Evolutionary conservation across 2,113 vertebrate species (phyloP).

Genomic region (Butastur rufipennis): DNA sequence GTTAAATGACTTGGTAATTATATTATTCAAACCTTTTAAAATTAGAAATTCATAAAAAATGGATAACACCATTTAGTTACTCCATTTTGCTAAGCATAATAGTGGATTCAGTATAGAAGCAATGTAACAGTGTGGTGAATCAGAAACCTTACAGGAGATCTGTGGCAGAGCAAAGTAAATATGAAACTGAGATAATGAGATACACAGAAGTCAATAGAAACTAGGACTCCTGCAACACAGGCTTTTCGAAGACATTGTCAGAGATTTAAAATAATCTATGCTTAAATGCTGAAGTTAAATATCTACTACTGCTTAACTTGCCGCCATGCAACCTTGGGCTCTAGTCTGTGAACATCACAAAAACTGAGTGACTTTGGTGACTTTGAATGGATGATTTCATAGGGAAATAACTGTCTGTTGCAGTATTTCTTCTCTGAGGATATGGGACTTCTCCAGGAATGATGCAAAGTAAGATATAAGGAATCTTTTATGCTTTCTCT

Average conservation of each 20-base stretch:
- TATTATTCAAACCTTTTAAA: not conserved
- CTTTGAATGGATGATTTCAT: not conserved
- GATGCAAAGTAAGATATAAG: not conserved
- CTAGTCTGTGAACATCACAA: not conserved
- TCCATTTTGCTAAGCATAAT: not conserved
- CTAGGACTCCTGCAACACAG: not conserved
- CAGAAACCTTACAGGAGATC: not conserved
- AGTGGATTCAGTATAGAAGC: not conserved
- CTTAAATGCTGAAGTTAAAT: constrained; percentile 1
- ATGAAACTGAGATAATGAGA: constrained; percentile 44
- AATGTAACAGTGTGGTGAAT: not conserved
- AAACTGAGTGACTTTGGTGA: not conserved
- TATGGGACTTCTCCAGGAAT: not conserved
- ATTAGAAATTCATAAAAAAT: not conserved
- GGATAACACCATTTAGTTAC: not conserved
- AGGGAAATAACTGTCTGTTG: not conserved
- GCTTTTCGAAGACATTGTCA: not conserved
- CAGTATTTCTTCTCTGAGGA: not conserved
- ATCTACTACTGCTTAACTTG: not conserved
- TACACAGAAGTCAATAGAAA: constrained; percentile 18
- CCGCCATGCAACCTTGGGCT: not conserved
- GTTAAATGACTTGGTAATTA: not conserved
- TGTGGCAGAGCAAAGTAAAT: not conserved
- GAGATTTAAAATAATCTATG: not conserved
- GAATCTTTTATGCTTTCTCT: not conserved